Evolutionary conservation across 35 echinoderm and acorn worm genomes (phyloP), one percentile per base, ranked within the genome.

Genomic region (Ophioderma brevispina): DNA sequence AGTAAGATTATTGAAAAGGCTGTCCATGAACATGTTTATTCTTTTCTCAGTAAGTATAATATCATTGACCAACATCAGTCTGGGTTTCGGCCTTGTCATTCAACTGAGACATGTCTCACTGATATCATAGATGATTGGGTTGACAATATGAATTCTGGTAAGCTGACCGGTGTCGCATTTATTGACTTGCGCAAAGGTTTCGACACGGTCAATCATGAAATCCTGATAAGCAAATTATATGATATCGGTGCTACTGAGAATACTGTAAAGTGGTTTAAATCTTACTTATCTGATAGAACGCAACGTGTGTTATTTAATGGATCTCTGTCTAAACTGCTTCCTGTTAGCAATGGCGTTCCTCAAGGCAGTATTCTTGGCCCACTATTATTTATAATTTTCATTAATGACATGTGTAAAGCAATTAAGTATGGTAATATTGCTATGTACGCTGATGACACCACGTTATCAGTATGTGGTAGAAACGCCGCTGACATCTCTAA

Each of bases 261-360:
- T 40, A 43, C 80, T 39, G 25, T 82, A n/a, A 38, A 82, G 42
- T 82, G 80, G 80, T 82, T 82, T 82, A n/a, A 32, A 28, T 82
- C 80, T 11, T 82, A 82, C n/a, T 43, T 82, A 43, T 40, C 80
- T 18, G 42, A 82, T 38, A 82, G 35, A 40, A 38, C 1, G 0
- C 80, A 82, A 82, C 37, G 32, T n/a, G 80, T 82, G 0, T 40
- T 3, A 28, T 82, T 82, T 82, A 82, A 82, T n/a, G 38, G n/a
- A n/a, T n/a, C n/a, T n/a, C n/a, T n/a, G n/a, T n/a, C n/a, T n/a
- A n/a, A n/a, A n/a, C n/a, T n/a, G n/a, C n/a, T n/a, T n/a, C n/a
- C n/a, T n/a, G n/a, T n/a, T n/a, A n/a, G n/a, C n/a, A n/a, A n/a
- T n/a, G n/a, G n/a, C n/a, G n/a, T n/a, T n/a, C n/a, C n/a, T n/a